Evolutionary conservation across 2,797 vertebrate species (phyloP), one percentile per base, ranked within the genome.

Genomic region (Ciconia nigra): DNA sequence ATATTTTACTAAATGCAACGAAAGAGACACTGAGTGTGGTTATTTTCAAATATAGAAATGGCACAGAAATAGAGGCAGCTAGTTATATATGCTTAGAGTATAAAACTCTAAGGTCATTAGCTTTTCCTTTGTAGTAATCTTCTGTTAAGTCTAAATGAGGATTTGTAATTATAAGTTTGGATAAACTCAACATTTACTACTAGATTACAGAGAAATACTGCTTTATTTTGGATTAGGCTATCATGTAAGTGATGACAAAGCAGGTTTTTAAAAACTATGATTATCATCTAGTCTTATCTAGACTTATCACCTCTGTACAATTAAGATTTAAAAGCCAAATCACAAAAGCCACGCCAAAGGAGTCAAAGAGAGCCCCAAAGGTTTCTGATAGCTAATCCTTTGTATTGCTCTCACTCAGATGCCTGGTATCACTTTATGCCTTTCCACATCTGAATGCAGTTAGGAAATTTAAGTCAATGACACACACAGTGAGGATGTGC

Each of bases 271-370:
- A 9, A 83, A 93, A 61, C 49, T 47, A 1, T 46, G 26, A 46
- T 78, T 81, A 94, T 74, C 69, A 74, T 24, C 52, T 52, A 33
- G 67, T 44, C 4, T 92, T 77, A 85, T 35, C 89, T 55, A 47
- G 35, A 67, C 6, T 87, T 87, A 52, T 24, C 78, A 51, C 35
- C 28, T 58, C 51, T 22, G 28, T 26, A 57, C 63, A 83, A 91
- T 83, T 74, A 89, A 93, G 67, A 85, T 91, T 87, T 87, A 87
- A 91, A 93, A 82, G 47, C 51, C 70, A 77, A 83, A 91, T 58
- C 44, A 55, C 51, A 66, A 74, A 87, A 90, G 73, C 39, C 51
- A 42, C 5, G 12, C 16, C 0, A 8, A 63, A 96, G 70, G 51
- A 63, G 26, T 33, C 25, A 61, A 69, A 94, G 44, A 18, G 19